Evolutionary conservation across 2,888 invertebrate genomes (phyloP), one percentile per base, ranked within the genome.

Genomic region (Escarpia spicata): DNA sequence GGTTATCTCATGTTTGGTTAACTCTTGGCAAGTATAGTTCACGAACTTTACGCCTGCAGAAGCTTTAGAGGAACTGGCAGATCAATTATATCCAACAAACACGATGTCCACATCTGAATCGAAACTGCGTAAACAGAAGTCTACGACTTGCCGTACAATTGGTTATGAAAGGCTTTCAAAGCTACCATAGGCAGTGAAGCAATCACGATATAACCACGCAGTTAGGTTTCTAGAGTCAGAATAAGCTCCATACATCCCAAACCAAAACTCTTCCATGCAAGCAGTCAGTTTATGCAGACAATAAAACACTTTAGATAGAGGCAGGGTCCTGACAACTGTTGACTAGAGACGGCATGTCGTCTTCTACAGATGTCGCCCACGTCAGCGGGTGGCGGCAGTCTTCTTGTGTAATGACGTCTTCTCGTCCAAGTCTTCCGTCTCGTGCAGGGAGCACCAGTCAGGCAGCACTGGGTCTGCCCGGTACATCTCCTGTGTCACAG

Each of bases 401-500:
- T 75, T 75, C 75, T 75, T 75, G 26, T 19, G 75, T 19, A n/a
- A 26, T 26, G 75, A 75, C 19, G 75, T 26, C 19, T 75, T 75
- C 75, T 75, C 75, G 26, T 75, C 75, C 4, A 45, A 19, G 43
- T 93, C 93, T 31, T 94, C 93, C 10, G 92, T 31, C 26, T 93
- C 93, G 31, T 91, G 31, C 52, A 94, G 90, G 2, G 93, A 94
- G 90, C 97, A 97, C 99, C 99, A 99, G 97, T 99, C 98, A 3
- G 98, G 98, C 92, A 99, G 92, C 2, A 94, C 95, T 26, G 94
- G 94, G 52, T 94, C 94, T 92, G 95, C 94, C 93, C 97, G 97
- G 97, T 98, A 99, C 92, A 97, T 97, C 95, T 99, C 99, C 94
- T 98, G 97, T 0, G 98, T 97, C 91, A 98, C 96, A 19, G 98